phyloP scores from a whole-genome alignment of 2,888 invertebrate genomes.

The Tineola bisselliella region DNA sequence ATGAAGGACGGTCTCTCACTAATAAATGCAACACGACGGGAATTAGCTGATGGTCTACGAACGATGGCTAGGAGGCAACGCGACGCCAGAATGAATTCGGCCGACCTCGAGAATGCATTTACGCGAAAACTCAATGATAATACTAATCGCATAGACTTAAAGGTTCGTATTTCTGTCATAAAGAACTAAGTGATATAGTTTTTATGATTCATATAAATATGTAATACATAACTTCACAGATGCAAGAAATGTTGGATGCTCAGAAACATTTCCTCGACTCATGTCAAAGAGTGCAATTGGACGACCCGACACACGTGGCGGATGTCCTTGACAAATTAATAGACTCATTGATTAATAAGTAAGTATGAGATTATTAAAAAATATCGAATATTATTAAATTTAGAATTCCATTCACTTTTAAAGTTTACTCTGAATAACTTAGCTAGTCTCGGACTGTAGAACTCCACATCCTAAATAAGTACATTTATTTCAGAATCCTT shows the following conservation, averaged over 20 bases:
- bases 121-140: slow-evolving; percentile 45
- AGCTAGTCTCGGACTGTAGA: too few species aligned
- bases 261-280: slow-evolving; percentile 74
- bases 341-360: slow-evolving; percentile 72
- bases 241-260: slow-evolving; percentile 68
- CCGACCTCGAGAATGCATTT: slow-evolving; percentile 45
- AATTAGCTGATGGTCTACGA: slow-evolving; percentile 61
- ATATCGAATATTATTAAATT: too few species aligned
- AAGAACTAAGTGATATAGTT: background rate
- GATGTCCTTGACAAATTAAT: slow-evolving; percentile 71
- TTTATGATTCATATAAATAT: background rate
- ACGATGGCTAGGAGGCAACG: slow-evolving; percentile 48
- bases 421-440: too few species aligned
- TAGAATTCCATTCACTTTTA: too few species aligned
- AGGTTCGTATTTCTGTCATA: slow-evolving; percentile 28
- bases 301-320: slow-evolving; percentile 71
- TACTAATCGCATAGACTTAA: slow-evolving; percentile 47
- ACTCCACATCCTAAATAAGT: too few species aligned
- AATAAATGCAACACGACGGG: slow-evolving; percentile 62
- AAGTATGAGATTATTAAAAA: slow-evolving; percentile 24
- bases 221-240: slow-evolving; percentile 42
- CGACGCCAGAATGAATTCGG: slow-evolving; percentile 41
- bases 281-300: slow-evolving; percentile 72
- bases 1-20: slow-evolving; percentile 61
- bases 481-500: too few species aligned